Conservation (phyloP, 2,888 invertebrate species). For the Nematopogon swammerdamellus region DNA sequence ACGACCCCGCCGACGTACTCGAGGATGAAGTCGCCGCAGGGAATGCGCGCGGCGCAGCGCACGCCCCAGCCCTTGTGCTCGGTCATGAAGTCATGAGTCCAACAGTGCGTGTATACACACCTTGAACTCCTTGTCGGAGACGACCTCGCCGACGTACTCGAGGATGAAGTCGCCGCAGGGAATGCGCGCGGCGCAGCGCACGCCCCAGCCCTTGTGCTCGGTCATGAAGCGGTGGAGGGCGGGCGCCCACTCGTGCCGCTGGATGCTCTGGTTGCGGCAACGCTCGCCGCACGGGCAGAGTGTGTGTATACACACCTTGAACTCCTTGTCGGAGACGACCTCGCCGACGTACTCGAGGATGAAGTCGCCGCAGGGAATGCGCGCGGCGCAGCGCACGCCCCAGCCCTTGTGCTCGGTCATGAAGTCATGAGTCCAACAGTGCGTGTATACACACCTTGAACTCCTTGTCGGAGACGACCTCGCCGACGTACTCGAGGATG, state of each 20-base stretch:
- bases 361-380: conserved; percentile 80
- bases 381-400: conserved; percentile 83
- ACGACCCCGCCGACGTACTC: conserved; percentile 98
- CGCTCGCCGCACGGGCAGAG: too few relatives aligned
- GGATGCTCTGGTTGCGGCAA: too few relatives aligned
- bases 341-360: conserved; percentile 97
- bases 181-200: too few relatives aligned
- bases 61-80: conserved; percentile 93
- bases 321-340: conserved; percentile 92
- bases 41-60: conserved; percentile 74
- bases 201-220: conserved; percentile 89
- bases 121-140: too few relatives aligned
- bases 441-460: too few relatives aligned
- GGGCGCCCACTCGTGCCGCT: conserved; percentile 79
- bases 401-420: conserved; percentile 92
- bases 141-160: conserved; percentile 97
- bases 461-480: conserved; percentile 97
- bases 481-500: conserved; percentile 95
- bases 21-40: conserved; percentile 83
- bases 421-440: too few relatives aligned
- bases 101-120: too few relatives aligned
- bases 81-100: too few relatives aligned
- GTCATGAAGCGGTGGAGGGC: conserved; percentile 92
- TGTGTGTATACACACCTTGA: conserved; percentile 77
- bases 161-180: conserved; percentile 90